phyloP scores from a whole-genome alignment of 2,888 invertebrate species.

The Himalopsyche japonica region DNA sequence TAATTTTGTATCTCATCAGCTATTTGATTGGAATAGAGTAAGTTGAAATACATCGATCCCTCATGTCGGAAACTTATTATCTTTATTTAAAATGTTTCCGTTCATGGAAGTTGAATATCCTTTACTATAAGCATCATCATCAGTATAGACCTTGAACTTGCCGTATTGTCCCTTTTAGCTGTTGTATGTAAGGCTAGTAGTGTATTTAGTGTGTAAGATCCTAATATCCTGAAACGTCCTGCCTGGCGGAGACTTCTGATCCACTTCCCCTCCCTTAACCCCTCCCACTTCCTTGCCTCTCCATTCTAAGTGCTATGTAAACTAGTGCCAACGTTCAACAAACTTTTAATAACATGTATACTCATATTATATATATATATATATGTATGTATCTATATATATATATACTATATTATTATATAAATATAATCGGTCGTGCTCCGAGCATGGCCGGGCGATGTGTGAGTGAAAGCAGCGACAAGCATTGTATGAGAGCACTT shows the following conservation, averaged over 20 bases:
- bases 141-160: background rate
- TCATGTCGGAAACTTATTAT: too few relatives aligned
- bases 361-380: background rate
- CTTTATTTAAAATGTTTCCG: too few relatives aligned
- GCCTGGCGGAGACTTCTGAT: slow-evolving; percentile 41
- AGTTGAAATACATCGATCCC: too few relatives aligned
- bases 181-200: background rate
- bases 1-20: too few relatives aligned
- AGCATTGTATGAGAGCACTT: background rate
- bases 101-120: background rate
- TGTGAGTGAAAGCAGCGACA: background rate
- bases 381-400: background rate
- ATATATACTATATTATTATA: background rate
- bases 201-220: slow-evolving; percentile 4
- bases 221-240: slow-evolving; percentile 33
- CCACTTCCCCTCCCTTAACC: slow-evolving; percentile 10
- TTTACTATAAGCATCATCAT: background rate
- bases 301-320: slow-evolving; percentile 27
- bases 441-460: background rate
- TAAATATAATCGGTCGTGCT: background rate
- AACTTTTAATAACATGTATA: background rate
- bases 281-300: slow-evolving; percentile 12
- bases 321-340: slow-evolving; percentile 24
- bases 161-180: background rate
- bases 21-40: too few relatives aligned